Evolutionary conservation across 2,888 invertebrate genomes (phyloP).

Genomic region (Chelonus formosanus): DNA sequence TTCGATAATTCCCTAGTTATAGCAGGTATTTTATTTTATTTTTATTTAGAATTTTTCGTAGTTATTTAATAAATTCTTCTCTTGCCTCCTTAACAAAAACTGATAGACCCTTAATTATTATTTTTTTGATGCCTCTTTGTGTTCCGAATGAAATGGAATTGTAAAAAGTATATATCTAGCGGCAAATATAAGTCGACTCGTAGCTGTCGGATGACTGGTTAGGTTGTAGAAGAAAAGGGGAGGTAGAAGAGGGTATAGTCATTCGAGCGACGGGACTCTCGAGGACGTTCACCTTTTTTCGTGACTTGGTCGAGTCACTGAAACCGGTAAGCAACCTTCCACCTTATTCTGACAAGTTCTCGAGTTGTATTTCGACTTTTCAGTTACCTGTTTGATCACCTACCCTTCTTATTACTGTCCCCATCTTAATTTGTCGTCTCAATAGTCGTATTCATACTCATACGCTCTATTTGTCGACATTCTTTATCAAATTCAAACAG

Average conservation of each 20-base stretch:
- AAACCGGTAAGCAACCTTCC: constrained; percentile 49
- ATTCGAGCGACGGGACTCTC: constrained; percentile 48
- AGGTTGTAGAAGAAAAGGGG: not conserved
- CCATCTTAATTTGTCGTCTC: not conserved
- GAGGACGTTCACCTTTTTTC: constrained; percentile 65
- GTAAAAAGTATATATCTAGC: constrained; percentile 7
- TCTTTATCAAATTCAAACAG: not conserved
- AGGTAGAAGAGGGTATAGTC: constrained; percentile 5
- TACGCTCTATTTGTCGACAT: not conserved
- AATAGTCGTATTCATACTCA: not conserved
- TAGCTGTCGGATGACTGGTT: constrained; percentile 29
- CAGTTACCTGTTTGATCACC: not conserved
- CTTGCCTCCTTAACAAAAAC: too few species aligned
- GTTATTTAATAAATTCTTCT: too few species aligned
- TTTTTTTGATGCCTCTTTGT: constrained; percentile 15
- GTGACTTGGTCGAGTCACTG: constrained; percentile 57
- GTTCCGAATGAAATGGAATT: constrained; percentile 2
- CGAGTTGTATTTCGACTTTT: not conserved
- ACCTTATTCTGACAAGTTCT: constrained; percentile 15
- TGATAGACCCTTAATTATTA: constrained; percentile 12
- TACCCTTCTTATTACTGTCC: not conserved
- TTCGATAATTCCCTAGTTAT: too few species aligned
- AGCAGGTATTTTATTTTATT: too few species aligned
- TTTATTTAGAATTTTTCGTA: too few species aligned
- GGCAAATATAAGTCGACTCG: constrained; percentile 1